Percentiles rank a stretch among this genome's conserved stretches.
Evolutionary conservation across 2,113 vertebrate species (phyloP).

Genomic region (Naja naja): DNA sequence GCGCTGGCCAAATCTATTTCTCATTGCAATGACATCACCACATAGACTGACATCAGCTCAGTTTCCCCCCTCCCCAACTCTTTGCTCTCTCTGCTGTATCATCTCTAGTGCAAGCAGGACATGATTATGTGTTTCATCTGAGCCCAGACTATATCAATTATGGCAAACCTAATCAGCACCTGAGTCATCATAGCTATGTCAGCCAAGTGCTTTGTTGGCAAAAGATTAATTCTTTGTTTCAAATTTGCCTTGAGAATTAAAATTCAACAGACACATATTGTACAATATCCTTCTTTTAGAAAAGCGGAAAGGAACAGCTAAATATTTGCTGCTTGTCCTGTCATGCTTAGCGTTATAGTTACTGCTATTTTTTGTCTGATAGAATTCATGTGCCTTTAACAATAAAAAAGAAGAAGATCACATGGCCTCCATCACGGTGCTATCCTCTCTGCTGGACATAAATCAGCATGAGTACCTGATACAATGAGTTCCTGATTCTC

Average conservation of each 20-base stretch:
- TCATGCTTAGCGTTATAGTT: not conserved
- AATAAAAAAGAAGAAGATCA: not conserved
- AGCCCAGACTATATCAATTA: constrained; percentile 76
- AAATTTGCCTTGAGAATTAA: constrained; percentile 26
- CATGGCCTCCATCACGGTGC: not conserved
- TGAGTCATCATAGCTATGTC: constrained; percentile 75
- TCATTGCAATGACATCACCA: constrained; percentile 81
- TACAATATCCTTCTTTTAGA: not conserved
- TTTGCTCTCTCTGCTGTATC: constrained; percentile 64
- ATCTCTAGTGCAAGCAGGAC: constrained; percentile 79
- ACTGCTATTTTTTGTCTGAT: not conserved
- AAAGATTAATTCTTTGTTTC: constrained; percentile 51
- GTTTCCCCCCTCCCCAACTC: constrained; percentile 24
- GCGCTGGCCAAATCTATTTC: constrained; percentile 60
- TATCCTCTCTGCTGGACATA: not conserved
- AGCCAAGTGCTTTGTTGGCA: constrained; percentile 67
- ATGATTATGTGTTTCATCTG: constrained; percentile 80
- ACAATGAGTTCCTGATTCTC: not conserved
- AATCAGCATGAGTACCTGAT: not conserved
- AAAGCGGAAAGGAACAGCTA: not conserved
- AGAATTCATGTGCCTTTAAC: not conserved
- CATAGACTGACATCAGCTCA: constrained; percentile 73
- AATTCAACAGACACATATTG: not conserved
- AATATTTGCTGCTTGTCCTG: not conserved
- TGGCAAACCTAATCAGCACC: constrained; percentile 64